Evolutionary conservation across 23 tunicate species (phyloP).

Genomic region (Halocynthia aurantium): DNA sequence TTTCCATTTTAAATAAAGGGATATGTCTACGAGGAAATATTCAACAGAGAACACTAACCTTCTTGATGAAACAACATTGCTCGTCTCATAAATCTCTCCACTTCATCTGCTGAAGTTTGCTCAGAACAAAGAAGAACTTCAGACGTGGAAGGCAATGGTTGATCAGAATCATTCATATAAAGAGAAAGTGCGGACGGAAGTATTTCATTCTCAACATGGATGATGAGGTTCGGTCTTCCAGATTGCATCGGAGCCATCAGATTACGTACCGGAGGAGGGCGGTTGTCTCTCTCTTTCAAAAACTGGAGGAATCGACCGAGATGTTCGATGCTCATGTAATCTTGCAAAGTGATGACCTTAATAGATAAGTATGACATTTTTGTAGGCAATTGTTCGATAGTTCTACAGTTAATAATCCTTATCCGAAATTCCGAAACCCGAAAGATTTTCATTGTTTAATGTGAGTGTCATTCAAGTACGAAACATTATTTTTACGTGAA

Average conservation of each 20-base stretch:
- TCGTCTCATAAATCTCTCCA: slow-evolving; percentile 45
- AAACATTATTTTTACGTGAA: no score
- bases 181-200: slow-evolving; percentile 42
- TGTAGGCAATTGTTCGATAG: no score
- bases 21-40: background rate
- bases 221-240: slow-evolving; percentile 49
- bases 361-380: no score
- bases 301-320: slow-evolving; percentile 30
- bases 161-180: slow-evolving; percentile 43
- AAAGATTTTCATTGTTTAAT: no score
- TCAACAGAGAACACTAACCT: background rate
- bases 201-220: slow-evolving; percentile 37
- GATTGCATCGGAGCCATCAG: slow-evolving; percentile 12
- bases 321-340: slow-evolving; percentile 54
- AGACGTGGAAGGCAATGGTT: slow-evolving; percentile 49
- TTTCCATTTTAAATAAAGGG: background rate
- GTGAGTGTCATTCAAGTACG: no score
- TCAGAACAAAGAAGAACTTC: slow-evolving; percentile 61
- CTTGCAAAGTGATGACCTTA: slow-evolving; percentile 50
- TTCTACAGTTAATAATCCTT: background rate
- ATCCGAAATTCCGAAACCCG: no score
- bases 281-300: background rate
- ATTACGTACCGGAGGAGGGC: background rate
- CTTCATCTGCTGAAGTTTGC: slow-evolving; percentile 45
- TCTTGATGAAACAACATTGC: slow-evolving; percentile 16